phyloP scores from a whole-genome alignment of 1,140 invertebrate species.

The Bombus sylvicola region DNA sequence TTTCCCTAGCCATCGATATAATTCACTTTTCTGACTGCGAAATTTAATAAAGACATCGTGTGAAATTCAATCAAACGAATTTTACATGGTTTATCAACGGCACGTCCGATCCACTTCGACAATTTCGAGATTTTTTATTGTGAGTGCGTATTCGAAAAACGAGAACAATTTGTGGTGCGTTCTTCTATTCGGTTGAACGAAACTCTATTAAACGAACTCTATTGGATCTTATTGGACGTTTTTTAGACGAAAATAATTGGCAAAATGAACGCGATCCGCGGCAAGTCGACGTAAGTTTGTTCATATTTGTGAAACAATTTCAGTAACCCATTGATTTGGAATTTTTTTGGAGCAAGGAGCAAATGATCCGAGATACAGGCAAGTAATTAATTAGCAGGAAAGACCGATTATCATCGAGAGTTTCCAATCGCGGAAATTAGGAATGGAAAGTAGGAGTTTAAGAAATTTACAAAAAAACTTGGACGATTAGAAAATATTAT shows the following conservation, averaged over 20 bases:
- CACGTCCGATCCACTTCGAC: not conserved
- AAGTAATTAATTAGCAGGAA: not conserved
- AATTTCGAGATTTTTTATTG: not conserved
- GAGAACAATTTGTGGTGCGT: not conserved
- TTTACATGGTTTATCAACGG: not conserved
- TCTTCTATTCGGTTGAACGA: not conserved
- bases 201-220: not conserved
- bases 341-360: not conserved
- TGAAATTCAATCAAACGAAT: not conserved
- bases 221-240: not conserved
- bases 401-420: slow-evolving; percentile 8
- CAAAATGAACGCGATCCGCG: not conserved
- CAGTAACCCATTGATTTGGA: not conserved
- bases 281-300: not conserved
- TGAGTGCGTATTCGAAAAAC: not conserved
- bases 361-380: not conserved
- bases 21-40: not conserved
- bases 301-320: not conserved
- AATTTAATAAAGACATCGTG: too few species aligned
- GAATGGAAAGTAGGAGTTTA: too few species aligned
- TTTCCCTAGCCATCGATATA: not conserved
- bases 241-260: not conserved
- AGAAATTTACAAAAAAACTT: too few species aligned
- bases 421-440: slow-evolving; percentile 50
- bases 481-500: too few species aligned